Conservation (phyloP, 2,113 vertebrate species). For the Turdus rufiventris region DNA sequence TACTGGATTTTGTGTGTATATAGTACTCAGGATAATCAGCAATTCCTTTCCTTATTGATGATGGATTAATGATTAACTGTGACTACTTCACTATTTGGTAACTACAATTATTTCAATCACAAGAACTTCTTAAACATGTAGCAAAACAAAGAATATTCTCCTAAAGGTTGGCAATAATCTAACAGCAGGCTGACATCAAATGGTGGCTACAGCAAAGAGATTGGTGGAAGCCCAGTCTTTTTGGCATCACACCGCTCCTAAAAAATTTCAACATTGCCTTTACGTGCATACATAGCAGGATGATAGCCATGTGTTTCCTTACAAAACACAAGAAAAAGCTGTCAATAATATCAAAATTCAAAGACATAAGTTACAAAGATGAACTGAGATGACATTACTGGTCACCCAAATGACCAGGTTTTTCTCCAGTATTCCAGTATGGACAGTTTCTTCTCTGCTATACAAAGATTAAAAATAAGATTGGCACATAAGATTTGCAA, state of each 20-base stretch:
- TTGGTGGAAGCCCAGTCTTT: neutral
- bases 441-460: neutral
- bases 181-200: neutral
- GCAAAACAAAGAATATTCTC: neutral
- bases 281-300: accelerated
- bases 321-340: neutral
- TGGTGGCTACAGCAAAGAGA: neutral
- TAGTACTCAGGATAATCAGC: neutral
- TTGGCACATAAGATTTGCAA: neutral
- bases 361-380: neutral
- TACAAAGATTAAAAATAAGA: neutral
- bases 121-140: neutral
- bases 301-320: neutral
- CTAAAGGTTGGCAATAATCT: neutral
- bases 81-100: neutral
- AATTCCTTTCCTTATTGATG: neutral
- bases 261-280: neutral
- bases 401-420: neutral
- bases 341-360: neutral
- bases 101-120: neutral
- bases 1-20: neutral
- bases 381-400: neutral
- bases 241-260: neutral
- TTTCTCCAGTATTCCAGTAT: neutral
- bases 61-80: neutral